These are phyloP conservation scores for Aphidius gifuensis DNA, from an alignment of 1,140 invertebrate species.

Conservation along the genomic window DNA sequence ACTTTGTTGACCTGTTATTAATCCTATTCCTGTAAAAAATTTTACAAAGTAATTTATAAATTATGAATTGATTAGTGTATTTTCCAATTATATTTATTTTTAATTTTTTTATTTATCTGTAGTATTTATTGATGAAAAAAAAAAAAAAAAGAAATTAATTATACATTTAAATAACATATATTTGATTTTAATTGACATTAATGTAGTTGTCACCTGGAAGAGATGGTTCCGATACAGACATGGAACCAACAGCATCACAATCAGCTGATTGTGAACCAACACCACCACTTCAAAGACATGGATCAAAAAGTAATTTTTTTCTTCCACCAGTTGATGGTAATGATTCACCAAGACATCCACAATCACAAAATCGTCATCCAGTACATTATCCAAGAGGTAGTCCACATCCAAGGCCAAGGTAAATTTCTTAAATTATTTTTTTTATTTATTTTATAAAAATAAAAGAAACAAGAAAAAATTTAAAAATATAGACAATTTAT, in stretches of 20 bases:
- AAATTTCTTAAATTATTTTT: slow-evolving; percentile 27
- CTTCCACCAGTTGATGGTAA: slow-evolving; percentile 65
- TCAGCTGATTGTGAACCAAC: slow-evolving; percentile 92
- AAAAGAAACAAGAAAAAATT: too few relatives aligned
- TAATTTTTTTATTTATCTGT: background rate
- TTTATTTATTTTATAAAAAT: slow-evolving; percentile 5
- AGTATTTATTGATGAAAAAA: background rate
- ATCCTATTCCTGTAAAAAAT: background rate
- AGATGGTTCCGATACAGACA: slow-evolving; percentile 73
- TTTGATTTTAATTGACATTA: slow-evolving; percentile 27
- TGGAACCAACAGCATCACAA: slow-evolving; percentile 83
- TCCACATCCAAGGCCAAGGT: slow-evolving; percentile 72
- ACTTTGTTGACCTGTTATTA: background rate
- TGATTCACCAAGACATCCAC: slow-evolving; percentile 63
- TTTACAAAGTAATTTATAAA: too few relatives aligned
- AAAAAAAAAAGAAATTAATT: slow-evolving; percentile 8
- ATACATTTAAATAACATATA: background rate
- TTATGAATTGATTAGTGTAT: background rate
- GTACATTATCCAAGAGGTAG: slow-evolving; percentile 69
- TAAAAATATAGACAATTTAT: too few relatives aligned
- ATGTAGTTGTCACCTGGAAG: slow-evolving; percentile 72
- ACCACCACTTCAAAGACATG: slow-evolving; percentile 82
- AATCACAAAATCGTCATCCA: slow-evolving; percentile 52
- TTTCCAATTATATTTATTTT: slow-evolving; percentile 1
- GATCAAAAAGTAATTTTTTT: slow-evolving; percentile 90